Evolutionary conservation across 2,113 vertebrate species (phyloP), one percentile per base, ranked within the genome.

Genomic region (Xiphophorus hellerii): DNA sequence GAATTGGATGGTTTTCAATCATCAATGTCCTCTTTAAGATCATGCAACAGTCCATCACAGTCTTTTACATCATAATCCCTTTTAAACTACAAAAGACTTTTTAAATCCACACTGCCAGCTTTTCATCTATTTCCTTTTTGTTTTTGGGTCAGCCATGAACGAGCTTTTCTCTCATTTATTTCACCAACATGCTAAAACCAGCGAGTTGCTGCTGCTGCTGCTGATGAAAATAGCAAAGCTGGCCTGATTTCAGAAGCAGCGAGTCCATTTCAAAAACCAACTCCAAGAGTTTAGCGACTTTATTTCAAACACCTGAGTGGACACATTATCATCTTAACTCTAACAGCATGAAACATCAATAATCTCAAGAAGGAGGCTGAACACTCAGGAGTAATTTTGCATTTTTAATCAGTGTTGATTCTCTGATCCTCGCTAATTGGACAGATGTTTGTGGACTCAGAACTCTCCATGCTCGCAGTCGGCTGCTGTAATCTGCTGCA

Each of bases 81-180:
- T 62, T 44, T 62, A 82, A 86, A 80, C 33, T 58, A 83, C 78
- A 83, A 85, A 78, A 77, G 86, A 81, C 39, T 54, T 29, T 33
- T 76, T 80, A 75, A 85, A 79, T 67, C 77, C 74, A 60, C 0
- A 11, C 73, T 29, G 25, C 64, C 71, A 62, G 69, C 66, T 64
- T 72, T 65, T 76, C 51, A 72, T 74, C 74, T 74, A 78, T 62
- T 75, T 74, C 44, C 89, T 63, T 69, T 83, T 79, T 83, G 86
- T 81, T 87, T 88, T 76, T 86, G 81, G 90, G 90, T 90, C 89
- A 88, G 60, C 27, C 35, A 5, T 30, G 69, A 58, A 39, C 71
- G 75, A 77, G 67, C 82, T 84, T 31, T 31, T 31, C 51, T 54
- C 51, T 54, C 17, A 25, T 54, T 54, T 54, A n/a, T 54, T 54